phyloP scores from a whole-genome alignment of 1,140 invertebrate genomes.

The Heliconius hermathena region DNA sequence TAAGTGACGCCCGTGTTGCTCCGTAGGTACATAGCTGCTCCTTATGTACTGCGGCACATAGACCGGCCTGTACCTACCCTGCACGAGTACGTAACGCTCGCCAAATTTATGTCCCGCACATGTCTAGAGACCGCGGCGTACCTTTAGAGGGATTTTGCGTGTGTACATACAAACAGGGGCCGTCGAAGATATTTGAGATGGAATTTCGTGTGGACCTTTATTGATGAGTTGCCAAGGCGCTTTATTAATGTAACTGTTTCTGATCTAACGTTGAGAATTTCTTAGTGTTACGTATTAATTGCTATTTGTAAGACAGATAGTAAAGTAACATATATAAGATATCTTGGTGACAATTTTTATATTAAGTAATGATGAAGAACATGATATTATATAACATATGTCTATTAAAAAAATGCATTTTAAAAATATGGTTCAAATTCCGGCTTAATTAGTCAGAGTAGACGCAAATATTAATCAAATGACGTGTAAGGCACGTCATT shows the following conservation, averaged over 20 bases:
- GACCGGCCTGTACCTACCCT: slow-evolving; percentile 56
- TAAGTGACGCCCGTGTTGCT: slow-evolving; percentile 81
- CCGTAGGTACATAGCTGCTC: slow-evolving; percentile 66
- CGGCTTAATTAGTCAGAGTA: no score
- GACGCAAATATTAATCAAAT: background rate
- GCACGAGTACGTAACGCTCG: slow-evolving; percentile 66
- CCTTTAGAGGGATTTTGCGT: slow-evolving; percentile 80
- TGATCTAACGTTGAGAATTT: background rate
- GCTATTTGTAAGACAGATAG: background rate
- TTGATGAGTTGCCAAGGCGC: slow-evolving; percentile 61
- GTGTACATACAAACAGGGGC: slow-evolving; percentile 75
- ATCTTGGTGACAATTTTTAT: background rate
- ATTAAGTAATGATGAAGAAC: background rate
- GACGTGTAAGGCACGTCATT: no score
- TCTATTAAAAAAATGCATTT: no score
- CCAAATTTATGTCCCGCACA: slow-evolving; percentile 81
- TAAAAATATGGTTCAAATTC: no score
- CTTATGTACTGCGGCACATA: slow-evolving; percentile 76
- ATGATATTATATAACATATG: no score
- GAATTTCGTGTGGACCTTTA: slow-evolving; percentile 76
- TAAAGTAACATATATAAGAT: background rate
- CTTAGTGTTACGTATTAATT: background rate
- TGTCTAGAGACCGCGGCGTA: slow-evolving; percentile 79
- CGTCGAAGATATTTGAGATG: slow-evolving; percentile 74
- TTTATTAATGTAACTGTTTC: background rate